Evolutionary conservation across 2,113 vertebrate genomes (phyloP).

Genomic region (Phoenicopterus ruber): DNA sequence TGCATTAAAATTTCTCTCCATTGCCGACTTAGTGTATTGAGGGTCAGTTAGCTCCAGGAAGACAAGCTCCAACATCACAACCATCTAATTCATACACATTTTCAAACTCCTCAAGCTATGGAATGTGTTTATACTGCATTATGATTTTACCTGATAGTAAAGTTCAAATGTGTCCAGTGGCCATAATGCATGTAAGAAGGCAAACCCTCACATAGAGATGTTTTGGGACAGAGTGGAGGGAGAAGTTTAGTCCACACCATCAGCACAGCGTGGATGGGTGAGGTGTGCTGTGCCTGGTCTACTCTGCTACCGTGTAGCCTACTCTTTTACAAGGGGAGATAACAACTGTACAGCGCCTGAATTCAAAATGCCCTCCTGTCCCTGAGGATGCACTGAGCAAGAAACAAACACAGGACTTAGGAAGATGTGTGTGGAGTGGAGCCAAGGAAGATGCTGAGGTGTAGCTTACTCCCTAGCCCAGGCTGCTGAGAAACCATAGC

Average conservation of each 20-base stretch:
- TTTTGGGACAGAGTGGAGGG: not conserved
- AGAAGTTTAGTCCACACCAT: not conserved
- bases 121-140: not conserved
- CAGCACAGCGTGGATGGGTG: not conserved
- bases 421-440: not conserved
- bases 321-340: not conserved
- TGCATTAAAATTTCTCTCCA: not conserved
- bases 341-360: not conserved
- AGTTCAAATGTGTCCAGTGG: not conserved
- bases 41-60: not conserved
- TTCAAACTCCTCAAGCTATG: not conserved
- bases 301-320: not conserved
- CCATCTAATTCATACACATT: not conserved
- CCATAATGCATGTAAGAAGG: too few relatives aligned
- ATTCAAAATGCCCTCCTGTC: not conserved
- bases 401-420: not conserved
- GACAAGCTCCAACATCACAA: not conserved
- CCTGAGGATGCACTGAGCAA: not conserved
- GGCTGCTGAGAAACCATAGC: not conserved
- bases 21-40: not conserved
- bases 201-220: not conserved
- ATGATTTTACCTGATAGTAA: not conserved
- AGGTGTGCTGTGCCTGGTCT: not conserved
- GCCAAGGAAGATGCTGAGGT: not conserved
- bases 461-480: not conserved